Conservation (phyloP, 1,140 invertebrate genomes). For the Agrypnia vestita region DNA sequence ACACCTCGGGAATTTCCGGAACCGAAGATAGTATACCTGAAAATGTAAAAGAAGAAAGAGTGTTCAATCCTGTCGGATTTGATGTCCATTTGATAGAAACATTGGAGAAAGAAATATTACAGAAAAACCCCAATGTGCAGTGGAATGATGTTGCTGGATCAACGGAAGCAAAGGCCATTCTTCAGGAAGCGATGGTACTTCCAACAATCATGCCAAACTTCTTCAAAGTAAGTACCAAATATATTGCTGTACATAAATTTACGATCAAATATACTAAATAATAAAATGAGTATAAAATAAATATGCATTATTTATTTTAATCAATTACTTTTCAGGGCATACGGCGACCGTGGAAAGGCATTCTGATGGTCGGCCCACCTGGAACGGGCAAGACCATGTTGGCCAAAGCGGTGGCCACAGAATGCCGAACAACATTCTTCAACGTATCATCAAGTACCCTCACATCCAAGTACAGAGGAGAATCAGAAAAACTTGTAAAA, state of each 20-base stretch:
- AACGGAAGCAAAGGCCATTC: constrained; percentile 92
- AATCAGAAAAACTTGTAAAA: constrained; percentile 98
- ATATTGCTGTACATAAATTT: no score
- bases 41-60: constrained; percentile 66
- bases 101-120: constrained; percentile 95
- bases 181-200: constrained; percentile 98
- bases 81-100: constrained; percentile 87
- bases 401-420: constrained; percentile 98
- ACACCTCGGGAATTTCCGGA: constrained; percentile 59
- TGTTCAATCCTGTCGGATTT: constrained; percentile 83
- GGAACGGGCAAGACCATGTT: constrained; percentile 99
- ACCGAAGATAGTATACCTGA: constrained; percentile 67
- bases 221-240: constrained; percentile 81
- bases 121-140: constrained; percentile 95
- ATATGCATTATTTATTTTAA: neutral
- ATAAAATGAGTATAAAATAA: neutral
- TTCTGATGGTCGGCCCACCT: constrained; percentile 88
- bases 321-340: constrained; percentile 77
- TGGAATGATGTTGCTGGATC: constrained; percentile 99
- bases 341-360: constrained; percentile 91
- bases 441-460: constrained; percentile 98
- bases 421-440: constrained; percentile 99
- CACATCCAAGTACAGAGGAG: constrained; percentile 98
- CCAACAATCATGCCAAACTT: constrained; percentile 99
- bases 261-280: neutral